Percentiles rank a stretch among this genome's conserved stretches.
Conservation (phyloP, 2,113 vertebrate genomes). For the Microtus montanus region DNA sequence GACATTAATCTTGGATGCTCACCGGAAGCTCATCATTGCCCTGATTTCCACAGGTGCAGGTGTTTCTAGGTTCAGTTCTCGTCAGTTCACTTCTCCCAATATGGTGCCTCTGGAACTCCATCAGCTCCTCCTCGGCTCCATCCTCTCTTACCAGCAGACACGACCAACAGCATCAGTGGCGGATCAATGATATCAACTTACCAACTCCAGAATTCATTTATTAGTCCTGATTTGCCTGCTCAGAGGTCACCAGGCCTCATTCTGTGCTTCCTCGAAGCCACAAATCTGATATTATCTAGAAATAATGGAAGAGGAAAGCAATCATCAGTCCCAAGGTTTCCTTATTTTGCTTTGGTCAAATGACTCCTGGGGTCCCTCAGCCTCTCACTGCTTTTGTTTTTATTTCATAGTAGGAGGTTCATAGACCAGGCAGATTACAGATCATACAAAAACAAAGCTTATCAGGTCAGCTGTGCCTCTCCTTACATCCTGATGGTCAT, state of each 20-base stretch:
- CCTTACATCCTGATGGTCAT: neutral
- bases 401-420: neutral
- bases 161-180: no score
- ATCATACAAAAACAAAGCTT: neutral
- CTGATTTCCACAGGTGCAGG: neutral
- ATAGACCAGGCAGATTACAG: rapidly evolving
- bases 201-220: neutral
- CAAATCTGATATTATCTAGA: neutral
- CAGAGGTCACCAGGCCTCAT: neutral
- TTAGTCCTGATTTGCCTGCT: neutral
- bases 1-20: neutral
- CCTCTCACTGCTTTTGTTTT: neutral
- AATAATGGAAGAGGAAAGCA: neutral
- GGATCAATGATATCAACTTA: no score
- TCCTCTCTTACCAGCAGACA: rapidly evolving
- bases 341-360: neutral
- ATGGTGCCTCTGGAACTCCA: rapidly evolving
- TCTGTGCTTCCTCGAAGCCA: neutral
- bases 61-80: neutral
- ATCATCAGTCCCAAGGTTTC: neutral
- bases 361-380: neutral
- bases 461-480: neutral
- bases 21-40: rapidly evolving
- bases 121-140: neutral
- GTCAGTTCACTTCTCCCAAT: neutral